phyloP scores from a whole-genome alignment of 2,888 invertebrate species.

The Orchesellides sinensis region DNA sequence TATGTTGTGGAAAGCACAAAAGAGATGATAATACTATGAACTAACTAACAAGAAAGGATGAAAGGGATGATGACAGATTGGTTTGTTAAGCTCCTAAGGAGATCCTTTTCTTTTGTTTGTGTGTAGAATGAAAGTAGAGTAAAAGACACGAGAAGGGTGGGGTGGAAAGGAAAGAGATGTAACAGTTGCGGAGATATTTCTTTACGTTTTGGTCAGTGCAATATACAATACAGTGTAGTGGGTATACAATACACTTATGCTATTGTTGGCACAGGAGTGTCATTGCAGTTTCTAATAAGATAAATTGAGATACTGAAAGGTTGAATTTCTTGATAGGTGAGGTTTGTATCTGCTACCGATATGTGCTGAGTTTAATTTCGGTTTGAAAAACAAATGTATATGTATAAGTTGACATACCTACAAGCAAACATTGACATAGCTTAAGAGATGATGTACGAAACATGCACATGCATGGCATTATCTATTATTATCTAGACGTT shows the following conservation, averaged over 20 bases:
- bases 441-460: background rate
- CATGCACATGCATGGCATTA: slow-evolving; percentile 1
- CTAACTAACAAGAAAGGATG: slow-evolving; percentile 1
- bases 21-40: slow-evolving; percentile 16
- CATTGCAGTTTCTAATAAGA: no score
- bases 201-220: no score
- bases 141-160: slow-evolving; percentile 14
- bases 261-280: no score
- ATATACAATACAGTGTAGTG: no score
- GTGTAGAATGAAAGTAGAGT: background rate
- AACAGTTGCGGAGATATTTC: no score
- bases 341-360: background rate
- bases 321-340: background rate
- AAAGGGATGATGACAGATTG: slow-evolving; percentile 48
- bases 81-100: slow-evolving; percentile 40
- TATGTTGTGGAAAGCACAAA: background rate
- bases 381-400: no score
- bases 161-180: background rate
- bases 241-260: no score
- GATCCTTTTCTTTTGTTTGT: slow-evolving; percentile 1
- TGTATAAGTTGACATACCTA: background rate
- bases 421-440: background rate
- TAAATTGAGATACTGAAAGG: slow-evolving; percentile 14
- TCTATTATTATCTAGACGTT: background rate
- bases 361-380: no score